Percentiles rank a stretch among this genome's conserved stretches.
Evolutionary conservation across 2,888 invertebrate genomes (phyloP).

Genomic region (Choristoneura rosaceana): DNA sequence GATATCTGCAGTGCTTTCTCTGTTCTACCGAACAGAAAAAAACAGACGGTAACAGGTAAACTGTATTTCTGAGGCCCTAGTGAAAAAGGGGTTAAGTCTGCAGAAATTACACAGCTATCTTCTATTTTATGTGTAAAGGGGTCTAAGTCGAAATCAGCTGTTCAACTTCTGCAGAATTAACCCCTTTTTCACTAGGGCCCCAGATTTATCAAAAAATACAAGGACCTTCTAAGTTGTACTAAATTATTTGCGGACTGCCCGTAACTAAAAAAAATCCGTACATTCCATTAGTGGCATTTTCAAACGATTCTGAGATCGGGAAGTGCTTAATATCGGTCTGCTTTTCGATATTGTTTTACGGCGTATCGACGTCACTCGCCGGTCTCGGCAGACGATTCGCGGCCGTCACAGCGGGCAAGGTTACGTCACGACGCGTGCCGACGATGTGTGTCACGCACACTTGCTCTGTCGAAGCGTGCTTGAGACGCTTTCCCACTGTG

Average conservation of each 20-base stretch:
- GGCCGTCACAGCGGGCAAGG: constrained; percentile 61
- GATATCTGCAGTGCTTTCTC: too few species aligned
- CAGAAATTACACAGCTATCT: too few species aligned
- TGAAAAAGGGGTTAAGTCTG: too few species aligned
- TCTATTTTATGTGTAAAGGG: too few species aligned
- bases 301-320: constrained; percentile 43
- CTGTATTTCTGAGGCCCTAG: too few species aligned
- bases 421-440: constrained; percentile 52
- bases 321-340: constrained; percentile 50
- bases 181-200: too few species aligned
- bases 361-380: constrained; percentile 47
- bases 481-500: constrained; percentile 35
- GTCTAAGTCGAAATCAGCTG: too few species aligned
- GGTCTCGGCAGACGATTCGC: constrained; percentile 54
- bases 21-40: too few species aligned
- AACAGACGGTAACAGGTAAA: too few species aligned
- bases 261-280: constrained; percentile 43
- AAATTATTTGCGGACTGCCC: constrained; percentile 42
- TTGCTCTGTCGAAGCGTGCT: constrained; percentile 39
- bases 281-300: constrained; percentile 38
- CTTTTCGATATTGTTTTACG: constrained; percentile 47
- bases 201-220: too few species aligned
- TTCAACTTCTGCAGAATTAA: too few species aligned
- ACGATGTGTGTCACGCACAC: constrained; percentile 45
- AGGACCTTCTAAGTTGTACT: not conserved